Evolutionary conservation across 2,888 invertebrate species (phyloP).

Genomic region (Aphodius granarius): DNA sequence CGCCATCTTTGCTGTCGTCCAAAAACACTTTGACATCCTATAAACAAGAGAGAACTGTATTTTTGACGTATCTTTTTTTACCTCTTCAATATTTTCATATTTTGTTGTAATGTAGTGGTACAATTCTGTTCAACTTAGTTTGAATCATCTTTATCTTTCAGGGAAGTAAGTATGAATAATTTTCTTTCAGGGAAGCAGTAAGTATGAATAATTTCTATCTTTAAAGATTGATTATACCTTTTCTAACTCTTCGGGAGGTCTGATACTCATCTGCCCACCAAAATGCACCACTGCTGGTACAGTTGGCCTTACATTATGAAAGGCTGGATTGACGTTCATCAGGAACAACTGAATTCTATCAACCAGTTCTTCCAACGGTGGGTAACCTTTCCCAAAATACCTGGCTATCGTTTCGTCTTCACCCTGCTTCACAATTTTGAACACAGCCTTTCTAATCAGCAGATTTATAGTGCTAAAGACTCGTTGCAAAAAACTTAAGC

Average conservation of each 20-base stretch:
- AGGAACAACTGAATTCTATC: conserved; percentile 46
- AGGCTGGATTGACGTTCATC: conserved; percentile 44
- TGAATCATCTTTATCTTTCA: too few relatives aligned
- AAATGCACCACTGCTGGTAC: conserved; percentile 34
- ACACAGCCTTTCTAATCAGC: neutral
- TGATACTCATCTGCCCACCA: conserved; percentile 15
- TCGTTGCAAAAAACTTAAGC: conserved; percentile 29
- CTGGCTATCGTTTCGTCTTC: conserved; percentile 11
- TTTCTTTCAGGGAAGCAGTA: too few relatives aligned
- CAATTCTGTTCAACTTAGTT: too few relatives aligned
- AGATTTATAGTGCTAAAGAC: conserved; percentile 19
- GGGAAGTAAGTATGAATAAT: too few relatives aligned
- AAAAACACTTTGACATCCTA: conserved; percentile 48
- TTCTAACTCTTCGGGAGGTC: conserved; percentile 46
- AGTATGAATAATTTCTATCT: too few relatives aligned
- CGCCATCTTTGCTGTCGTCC: conserved; percentile 47
- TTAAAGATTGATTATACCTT: conserved; percentile 43
- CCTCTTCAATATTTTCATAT: too few relatives aligned
- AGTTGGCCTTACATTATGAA: conserved; percentile 42
- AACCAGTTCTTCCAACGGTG: conserved; percentile 38
- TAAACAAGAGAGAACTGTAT: neutral
- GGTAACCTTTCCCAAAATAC: conserved; percentile 44
- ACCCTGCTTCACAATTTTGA: neutral
- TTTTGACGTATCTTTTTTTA: neutral
- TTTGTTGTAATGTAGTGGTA: too few relatives aligned